Percentiles rank a stretch among this genome's conserved stretches.
phyloP scores from a whole-genome alignment of 2,888 invertebrate species.

The Chirona hameri region DNA sequence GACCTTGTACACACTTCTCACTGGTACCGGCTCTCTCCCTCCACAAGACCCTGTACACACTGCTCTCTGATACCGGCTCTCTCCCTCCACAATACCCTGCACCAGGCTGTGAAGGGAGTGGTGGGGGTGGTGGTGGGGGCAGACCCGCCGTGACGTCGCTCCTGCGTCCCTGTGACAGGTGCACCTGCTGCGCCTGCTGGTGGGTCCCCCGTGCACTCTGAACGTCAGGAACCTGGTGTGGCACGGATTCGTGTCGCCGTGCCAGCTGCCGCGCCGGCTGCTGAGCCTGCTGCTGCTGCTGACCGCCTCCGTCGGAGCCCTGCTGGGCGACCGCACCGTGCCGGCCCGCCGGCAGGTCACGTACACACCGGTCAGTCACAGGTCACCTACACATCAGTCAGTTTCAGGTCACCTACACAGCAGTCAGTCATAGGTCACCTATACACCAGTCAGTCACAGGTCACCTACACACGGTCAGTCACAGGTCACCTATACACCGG shows the following conservation, averaged over 20 bases:
- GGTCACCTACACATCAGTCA: neutral
- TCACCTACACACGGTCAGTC: too few species aligned
- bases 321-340: slow-evolving; percentile 33
- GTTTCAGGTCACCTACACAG: neutral
- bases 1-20: too few species aligned
- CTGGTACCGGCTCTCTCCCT: too few species aligned
- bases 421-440: neutral
- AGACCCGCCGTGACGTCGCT: neutral
- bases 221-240: slow-evolving; percentile 55
- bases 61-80: neutral
- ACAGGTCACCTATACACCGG: too few species aligned
- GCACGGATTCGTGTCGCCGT: slow-evolving; percentile 53
- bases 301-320: slow-evolving; percentile 44
- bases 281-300: slow-evolving; percentile 44
- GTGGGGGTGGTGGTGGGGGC: neutral
- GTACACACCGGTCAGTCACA: neutral
- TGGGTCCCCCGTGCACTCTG: slow-evolving; percentile 53
- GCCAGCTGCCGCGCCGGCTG: slow-evolving; percentile 49
- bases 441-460: too few species aligned
- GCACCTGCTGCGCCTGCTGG: slow-evolving; percentile 48
- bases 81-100: neutral
- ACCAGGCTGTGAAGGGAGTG: neutral
- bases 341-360: neutral
- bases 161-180: neutral
- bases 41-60: too few species aligned